phyloP scores from a whole-genome alignment of 2,113 vertebrate species.

The Pyxicephalus adspersus region DNA sequence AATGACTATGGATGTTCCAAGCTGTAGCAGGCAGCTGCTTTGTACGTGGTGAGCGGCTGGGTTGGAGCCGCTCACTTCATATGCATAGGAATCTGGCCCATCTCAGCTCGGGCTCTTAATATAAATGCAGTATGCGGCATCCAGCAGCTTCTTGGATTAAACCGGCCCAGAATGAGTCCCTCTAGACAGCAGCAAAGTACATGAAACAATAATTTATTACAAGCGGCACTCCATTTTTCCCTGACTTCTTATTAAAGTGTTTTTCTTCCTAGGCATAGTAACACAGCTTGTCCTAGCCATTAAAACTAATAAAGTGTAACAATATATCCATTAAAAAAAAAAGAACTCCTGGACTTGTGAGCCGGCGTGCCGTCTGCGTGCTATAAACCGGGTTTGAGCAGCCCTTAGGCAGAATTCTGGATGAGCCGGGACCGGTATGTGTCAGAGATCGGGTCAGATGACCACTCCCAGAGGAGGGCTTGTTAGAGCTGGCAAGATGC shows the following conservation, averaged over 20 bases:
- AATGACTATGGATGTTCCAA: neutral
- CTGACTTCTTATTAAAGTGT: conserved; percentile 48
- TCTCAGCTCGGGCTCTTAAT: conserved; percentile 30
- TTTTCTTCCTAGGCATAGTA: conserved; percentile 43
- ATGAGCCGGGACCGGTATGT: too few species aligned
- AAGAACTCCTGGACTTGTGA: neutral
- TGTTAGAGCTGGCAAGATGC: too few species aligned
- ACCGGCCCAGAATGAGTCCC: conserved; percentile 48
- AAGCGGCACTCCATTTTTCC: conserved; percentile 33
- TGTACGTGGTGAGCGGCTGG: neutral
- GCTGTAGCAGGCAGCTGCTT: neutral
- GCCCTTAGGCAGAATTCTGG: too few species aligned
- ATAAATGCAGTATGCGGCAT: conserved; percentile 49
- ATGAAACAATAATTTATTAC: conserved; percentile 49
- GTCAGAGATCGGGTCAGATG: too few species aligned
- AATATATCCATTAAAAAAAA: conserved; percentile 34
- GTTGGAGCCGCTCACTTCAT: neutral
- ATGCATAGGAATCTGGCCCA: neutral
- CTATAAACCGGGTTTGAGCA: too few species aligned
- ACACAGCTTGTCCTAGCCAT: conserved; percentile 30
- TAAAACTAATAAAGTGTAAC: conserved; percentile 43
- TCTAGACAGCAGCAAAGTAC: conserved; percentile 39
- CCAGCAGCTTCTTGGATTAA: conserved; percentile 56
- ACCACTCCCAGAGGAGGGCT: too few species aligned
- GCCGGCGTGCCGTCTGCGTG: too few species aligned